phyloP scores from a whole-genome alignment of 2,113 vertebrate species.

The Lasiurus cinereus region DNA sequence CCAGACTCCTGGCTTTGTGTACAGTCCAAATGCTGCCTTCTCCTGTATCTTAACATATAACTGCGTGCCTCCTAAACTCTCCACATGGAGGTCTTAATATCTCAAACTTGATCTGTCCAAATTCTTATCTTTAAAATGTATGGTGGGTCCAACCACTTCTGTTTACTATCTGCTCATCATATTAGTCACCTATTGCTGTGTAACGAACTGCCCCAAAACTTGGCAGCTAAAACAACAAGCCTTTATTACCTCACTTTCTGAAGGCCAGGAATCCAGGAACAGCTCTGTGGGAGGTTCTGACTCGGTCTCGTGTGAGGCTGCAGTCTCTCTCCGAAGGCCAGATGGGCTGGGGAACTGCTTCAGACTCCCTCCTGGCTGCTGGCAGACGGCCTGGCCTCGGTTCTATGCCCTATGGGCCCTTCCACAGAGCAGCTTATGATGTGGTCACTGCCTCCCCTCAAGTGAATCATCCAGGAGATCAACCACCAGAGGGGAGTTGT shows the following conservation, averaged over 20 bases:
- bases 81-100: not conserved
- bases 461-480: not conserved
- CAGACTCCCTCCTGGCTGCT: not conserved
- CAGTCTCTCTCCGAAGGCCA: not conserved
- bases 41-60: not conserved
- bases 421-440: not conserved
- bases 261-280: not conserved
- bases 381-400: not conserved
- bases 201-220: not conserved
- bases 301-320: not conserved
- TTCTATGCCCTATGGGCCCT: rapidly evolving
- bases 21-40: not conserved
- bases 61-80: not conserved
- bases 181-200: not conserved
- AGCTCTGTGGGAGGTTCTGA: not conserved
- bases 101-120: not conserved
- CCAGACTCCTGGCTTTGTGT: not conserved
- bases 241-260: not conserved
- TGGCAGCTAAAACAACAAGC: not conserved
- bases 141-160: not conserved
- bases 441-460: not conserved
- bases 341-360: not conserved
- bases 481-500: not conserved
- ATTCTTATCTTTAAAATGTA: not conserved
- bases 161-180: not conserved